A percentile compares a stretch with the other conserved stretches of the same genome.
Evolutionary conservation across 2,888 invertebrate genomes (phyloP).

Genomic region (Anagyrus pseudococci): DNA sequence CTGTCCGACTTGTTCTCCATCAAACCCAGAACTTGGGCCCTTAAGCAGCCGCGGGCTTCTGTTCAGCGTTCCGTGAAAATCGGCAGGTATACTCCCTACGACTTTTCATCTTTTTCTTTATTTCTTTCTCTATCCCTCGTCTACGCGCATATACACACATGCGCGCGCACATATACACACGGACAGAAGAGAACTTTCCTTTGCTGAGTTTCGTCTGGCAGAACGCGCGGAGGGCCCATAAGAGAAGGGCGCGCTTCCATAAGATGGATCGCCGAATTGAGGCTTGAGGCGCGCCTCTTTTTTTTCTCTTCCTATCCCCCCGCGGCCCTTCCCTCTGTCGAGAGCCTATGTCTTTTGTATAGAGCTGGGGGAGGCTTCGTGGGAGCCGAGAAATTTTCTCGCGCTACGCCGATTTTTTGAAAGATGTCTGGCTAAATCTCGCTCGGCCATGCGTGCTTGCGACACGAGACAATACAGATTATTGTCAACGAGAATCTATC

Average conservation of each 20-base stretch:
- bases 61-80: slow-evolving; percentile 51
- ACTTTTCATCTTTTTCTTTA: slow-evolving; percentile 36
- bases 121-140: slow-evolving; percentile 15
- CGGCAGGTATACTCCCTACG: slow-evolving; percentile 52
- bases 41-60: slow-evolving; percentile 27
- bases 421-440: too few relatives aligned
- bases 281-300: slow-evolving; percentile 43
- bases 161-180: too few relatives aligned
- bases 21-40: background rate
- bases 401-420: too few relatives aligned
- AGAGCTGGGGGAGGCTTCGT: too few relatives aligned
- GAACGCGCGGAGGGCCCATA: slow-evolving; percentile 16
- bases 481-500: too few relatives aligned
- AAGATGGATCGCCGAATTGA: slow-evolving; percentile 46
- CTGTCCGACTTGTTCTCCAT: slow-evolving; percentile 4
- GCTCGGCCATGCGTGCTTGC: background rate
- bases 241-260: slow-evolving; percentile 42
- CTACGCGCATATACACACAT: too few relatives aligned
- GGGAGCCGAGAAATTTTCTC: too few relatives aligned
- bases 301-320: slow-evolving; percentile 3
- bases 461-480: too few relatives aligned
- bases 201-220: slow-evolving; percentile 27
- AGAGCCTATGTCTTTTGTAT: slow-evolving; percentile 15
- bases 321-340: background rate
- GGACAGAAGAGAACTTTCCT: slow-evolving; percentile 10